Evolutionary conservation across 2,888 invertebrate genomes (phyloP).

Genomic region (Ophion slaviceki): DNA sequence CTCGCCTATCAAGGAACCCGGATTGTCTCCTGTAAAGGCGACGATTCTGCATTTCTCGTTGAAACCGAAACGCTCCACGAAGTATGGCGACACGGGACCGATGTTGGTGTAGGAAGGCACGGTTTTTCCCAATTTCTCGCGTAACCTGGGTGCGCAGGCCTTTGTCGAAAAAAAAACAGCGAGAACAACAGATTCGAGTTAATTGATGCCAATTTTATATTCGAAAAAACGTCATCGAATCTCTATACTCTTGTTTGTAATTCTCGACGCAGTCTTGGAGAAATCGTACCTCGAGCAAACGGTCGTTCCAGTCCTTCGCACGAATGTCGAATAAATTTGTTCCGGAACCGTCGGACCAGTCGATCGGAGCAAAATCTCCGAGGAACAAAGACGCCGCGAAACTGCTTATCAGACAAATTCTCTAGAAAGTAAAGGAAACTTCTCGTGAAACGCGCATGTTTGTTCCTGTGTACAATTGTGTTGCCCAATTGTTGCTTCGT

Average conservation of each 20-base stretch:
- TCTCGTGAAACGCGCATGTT: background rate
- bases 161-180: constrained; percentile 74
- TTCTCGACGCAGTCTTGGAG: background rate
- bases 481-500: too few relatives aligned
- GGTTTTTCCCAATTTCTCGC: constrained; percentile 89
- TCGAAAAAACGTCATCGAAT: background rate
- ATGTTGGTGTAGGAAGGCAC: constrained; percentile 89
- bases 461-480: background rate
- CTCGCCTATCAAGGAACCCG: constrained; percentile 91
- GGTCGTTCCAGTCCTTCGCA: constrained; percentile 90
- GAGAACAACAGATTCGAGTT: background rate
- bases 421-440: constrained; percentile 81
- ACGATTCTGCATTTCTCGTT: constrained; percentile 91
- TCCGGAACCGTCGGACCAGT: constrained; percentile 96
- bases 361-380: constrained; percentile 95
- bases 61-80: constrained; percentile 94
- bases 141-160: constrained; percentile 91
- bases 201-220: background rate
- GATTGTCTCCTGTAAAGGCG: constrained; percentile 98
- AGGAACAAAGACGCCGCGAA: constrained; percentile 95
- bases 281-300: constrained; percentile 87
- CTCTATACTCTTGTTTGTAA: background rate
- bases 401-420: constrained; percentile 96
- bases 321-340: constrained; percentile 97
- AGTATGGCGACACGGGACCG: constrained; percentile 91